Evolutionary conservation across 1,140 invertebrate species (phyloP).

Genomic region (Halictus rubicundus): DNA sequence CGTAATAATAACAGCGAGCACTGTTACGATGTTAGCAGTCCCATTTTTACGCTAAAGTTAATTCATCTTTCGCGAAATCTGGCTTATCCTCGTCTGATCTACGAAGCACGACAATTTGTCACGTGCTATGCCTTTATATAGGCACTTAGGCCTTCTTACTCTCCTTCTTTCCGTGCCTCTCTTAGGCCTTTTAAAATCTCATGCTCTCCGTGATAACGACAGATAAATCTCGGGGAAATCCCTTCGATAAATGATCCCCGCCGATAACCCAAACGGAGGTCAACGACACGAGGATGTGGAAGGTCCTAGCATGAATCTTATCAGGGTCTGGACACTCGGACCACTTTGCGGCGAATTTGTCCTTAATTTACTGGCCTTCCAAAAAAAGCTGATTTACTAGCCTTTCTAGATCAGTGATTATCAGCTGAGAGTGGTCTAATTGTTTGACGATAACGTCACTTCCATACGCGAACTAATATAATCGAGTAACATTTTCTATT

Average conservation of each 20-base stretch:
- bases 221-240: constrained; percentile 38
- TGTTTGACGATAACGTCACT: no score
- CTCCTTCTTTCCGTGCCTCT: constrained; percentile 10
- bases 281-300: constrained; percentile 30
- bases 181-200: constrained; percentile 40
- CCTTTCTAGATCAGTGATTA: no score
- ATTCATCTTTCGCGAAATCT: not conserved
- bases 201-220: constrained; percentile 38
- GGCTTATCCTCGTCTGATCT: not conserved
- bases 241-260: constrained; percentile 55
- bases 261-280: constrained; percentile 49
- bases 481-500: no score
- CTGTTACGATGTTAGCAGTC: not conserved
- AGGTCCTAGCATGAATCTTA: constrained; percentile 4
- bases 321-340: not conserved
- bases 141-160: constrained; percentile 27
- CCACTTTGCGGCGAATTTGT: not conserved
- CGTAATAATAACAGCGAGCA: not conserved
- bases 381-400: not conserved
- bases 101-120: constrained; percentile 18
- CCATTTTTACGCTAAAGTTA: no score
- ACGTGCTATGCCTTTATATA: constrained; percentile 30
- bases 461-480: no score
- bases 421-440: no score
- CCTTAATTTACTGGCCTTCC: no score